phyloP scores from a whole-genome alignment of 2,888 invertebrate genomes.

The Caenorhabditis panamensis region DNA sequence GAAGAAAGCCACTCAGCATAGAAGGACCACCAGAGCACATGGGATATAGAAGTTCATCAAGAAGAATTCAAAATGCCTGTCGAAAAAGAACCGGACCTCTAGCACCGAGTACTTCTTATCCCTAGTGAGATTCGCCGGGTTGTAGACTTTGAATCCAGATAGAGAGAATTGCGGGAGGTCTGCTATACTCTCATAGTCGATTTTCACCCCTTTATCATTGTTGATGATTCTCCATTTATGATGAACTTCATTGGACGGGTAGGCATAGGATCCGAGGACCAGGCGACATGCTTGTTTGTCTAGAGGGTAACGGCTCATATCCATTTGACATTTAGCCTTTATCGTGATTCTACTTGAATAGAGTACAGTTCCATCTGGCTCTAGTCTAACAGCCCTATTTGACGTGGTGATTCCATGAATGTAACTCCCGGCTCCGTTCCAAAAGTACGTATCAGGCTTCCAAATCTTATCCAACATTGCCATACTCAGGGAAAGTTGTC shows the following conservation, averaged over 20 bases:
- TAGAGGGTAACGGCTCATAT: constrained; percentile 93
- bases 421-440: constrained; percentile 94
- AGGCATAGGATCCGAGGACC: constrained; percentile 88
- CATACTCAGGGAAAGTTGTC: constrained; percentile 86
- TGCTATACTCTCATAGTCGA: constrained; percentile 71
- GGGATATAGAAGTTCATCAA: constrained; percentile 96
- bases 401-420: constrained; percentile 96
- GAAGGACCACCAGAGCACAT: constrained; percentile 93
- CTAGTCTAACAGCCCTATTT: constrained; percentile 92
- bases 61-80: constrained; percentile 94
- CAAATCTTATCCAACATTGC: constrained; percentile 93
- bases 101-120: constrained; percentile 93
- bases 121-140: constrained; percentile 88
- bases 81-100: constrained; percentile 93
- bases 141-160: constrained; percentile 90
- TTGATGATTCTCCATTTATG: constrained; percentile 78
- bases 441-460: constrained; percentile 94
- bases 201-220: constrained; percentile 66
- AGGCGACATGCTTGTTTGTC: constrained; percentile 90
- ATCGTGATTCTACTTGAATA: constrained; percentile 91
- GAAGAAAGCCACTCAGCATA: constrained; percentile 97
- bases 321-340: constrained; percentile 92
- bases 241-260: constrained; percentile 77
- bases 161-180: constrained; percentile 75
- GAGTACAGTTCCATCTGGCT: constrained; percentile 91